Percentiles rank a stretch among this genome's conserved stretches.
Evolutionary conservation across 2,888 invertebrate species (phyloP).

Genomic region (Rhagium mordax): DNA sequence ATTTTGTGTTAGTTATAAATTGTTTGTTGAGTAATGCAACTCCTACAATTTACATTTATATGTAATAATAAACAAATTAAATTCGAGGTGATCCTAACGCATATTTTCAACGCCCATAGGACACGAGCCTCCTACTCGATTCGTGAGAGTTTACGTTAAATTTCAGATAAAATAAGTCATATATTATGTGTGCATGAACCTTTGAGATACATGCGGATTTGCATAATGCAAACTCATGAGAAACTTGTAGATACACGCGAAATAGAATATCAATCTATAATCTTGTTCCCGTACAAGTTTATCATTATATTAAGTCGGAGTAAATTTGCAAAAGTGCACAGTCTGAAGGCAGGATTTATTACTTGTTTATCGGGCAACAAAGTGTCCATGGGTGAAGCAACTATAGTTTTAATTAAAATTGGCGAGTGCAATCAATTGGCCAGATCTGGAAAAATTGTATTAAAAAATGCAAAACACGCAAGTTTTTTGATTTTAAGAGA

Average conservation of each 20-base stretch:
- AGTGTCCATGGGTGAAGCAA: not conserved
- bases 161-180: conserved; percentile 38
- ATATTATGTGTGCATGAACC: conserved; percentile 23
- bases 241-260: conserved; percentile 27
- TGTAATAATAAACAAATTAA: conserved; percentile 49
- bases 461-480: no score
- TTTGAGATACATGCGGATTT: conserved; percentile 27
- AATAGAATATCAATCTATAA: conserved; percentile 33
- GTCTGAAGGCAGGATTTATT: not conserved
- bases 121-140: conserved; percentile 34
- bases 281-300: conserved; percentile 21
- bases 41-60: conserved; percentile 40
- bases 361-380: not conserved
- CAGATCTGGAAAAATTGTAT: no score
- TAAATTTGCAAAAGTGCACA: conserved; percentile 25
- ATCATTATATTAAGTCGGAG: conserved; percentile 33
- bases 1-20: conserved; percentile 32
- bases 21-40: conserved; percentile 46
- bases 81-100: conserved; percentile 44
- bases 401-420: not conserved
- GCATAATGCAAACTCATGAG: conserved; percentile 35
- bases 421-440: not conserved
- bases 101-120: conserved; percentile 44
- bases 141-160: conserved; percentile 32
- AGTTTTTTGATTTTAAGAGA: no score